Conservation (phyloP, 2,888 invertebrate genomes). For the Andricus curvator region DNA sequence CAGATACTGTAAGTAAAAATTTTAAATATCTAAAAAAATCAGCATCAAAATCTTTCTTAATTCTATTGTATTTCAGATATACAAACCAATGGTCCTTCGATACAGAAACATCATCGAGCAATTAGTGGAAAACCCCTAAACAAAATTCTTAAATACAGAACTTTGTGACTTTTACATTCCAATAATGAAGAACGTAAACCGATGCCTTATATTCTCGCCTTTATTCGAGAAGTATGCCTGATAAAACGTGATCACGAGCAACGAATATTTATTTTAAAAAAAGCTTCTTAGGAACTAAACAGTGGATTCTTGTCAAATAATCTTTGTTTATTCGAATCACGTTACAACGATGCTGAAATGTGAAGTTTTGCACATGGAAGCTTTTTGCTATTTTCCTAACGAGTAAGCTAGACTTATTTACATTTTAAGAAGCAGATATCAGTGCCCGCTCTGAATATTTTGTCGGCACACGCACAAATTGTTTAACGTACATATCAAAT, state of each 20-base stretch:
- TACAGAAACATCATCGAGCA: constrained; percentile 81
- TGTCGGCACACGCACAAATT: constrained; percentile 3
- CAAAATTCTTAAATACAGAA: background rate
- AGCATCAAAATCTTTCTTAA: background rate
- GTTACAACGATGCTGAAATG: background rate
- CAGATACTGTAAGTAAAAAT: constrained; percentile 78
- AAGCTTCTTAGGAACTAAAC: background rate
- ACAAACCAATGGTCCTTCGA: constrained; percentile 85
- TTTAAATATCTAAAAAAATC: background rate
- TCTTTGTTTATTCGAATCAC: constrained; percentile 20
- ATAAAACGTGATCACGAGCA: constrained; percentile 31
- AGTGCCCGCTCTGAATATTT: background rate
- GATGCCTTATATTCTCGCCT: constrained; percentile 13
- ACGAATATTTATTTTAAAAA: constrained; percentile 20
- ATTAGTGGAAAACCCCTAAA: constrained; percentile 54
- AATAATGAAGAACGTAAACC: background rate
- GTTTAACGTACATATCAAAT: constrained; percentile 16
- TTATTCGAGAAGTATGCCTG: background rate
- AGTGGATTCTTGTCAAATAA: background rate
- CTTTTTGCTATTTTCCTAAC: background rate
- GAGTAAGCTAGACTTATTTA: constrained; percentile 20
- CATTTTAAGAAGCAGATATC: constrained; percentile 3
- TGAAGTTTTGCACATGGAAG: background rate
- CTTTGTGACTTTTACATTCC: constrained; percentile 10
- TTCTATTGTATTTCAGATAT: constrained; percentile 79